A percentile compares a stretch with the other conserved stretches of the same genome.
These are phyloP conservation scores for Arenicola marina DNA, from an alignment of 2,888 invertebrate species.

Conservation along the genomic window DNA sequence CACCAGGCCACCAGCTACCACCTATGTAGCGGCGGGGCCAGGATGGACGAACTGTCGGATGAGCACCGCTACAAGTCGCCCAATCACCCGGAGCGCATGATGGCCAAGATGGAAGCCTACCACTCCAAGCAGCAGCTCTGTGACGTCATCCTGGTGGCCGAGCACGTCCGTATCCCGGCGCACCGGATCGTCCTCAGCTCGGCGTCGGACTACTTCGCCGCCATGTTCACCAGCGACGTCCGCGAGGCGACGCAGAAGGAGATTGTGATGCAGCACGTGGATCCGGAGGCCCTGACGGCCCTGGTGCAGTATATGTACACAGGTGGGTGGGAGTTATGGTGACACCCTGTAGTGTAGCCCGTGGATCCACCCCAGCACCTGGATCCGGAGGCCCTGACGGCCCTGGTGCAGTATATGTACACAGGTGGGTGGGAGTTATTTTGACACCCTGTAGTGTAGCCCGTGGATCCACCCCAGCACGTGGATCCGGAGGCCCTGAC, in stretches of 20 bases:
- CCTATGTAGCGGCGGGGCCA: not conserved
- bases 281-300: conserved; percentile 81
- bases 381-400: too few species aligned
- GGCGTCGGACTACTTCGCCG: conserved; percentile 91
- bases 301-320: conserved; percentile 91
- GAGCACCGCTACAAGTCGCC: not conserved
- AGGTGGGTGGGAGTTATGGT: too few species aligned
- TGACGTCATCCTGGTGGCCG: conserved; percentile 85
- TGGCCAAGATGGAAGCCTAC: conserved; percentile 82
- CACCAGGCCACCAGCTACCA: not conserved
- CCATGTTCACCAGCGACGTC: conserved; percentile 90
- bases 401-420: too few species aligned
- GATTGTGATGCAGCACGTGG: conserved; percentile 82
- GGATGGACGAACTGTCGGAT: not conserved
- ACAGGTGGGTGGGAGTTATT: too few species aligned
- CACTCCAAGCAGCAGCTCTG: conserved; percentile 75
- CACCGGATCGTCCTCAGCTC: conserved; percentile 88
- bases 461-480: too few species aligned
- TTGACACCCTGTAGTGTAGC: too few species aligned
- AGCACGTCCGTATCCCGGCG: conserved; percentile 72
- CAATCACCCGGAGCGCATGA: conserved; percentile 73
- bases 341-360: too few species aligned
- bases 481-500: too few species aligned
- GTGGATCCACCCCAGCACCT: not conserved
- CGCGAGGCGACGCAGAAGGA: conserved; percentile 82